phyloP scores from a whole-genome alignment of 2,113 vertebrate species.

The Petrocephalus zakoni region DNA sequence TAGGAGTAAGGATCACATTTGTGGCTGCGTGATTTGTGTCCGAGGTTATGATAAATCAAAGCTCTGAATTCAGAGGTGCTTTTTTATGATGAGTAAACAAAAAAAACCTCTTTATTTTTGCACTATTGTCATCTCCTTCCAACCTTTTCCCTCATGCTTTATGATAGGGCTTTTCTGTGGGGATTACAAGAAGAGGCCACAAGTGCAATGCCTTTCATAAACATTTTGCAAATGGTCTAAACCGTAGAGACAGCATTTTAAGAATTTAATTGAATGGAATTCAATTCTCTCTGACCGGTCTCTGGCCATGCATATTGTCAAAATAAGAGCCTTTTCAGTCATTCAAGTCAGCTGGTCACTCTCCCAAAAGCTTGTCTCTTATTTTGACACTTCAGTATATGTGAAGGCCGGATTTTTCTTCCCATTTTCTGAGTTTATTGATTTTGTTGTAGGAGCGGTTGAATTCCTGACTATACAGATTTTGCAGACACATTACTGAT shows the following conservation, averaged over 20 bases:
- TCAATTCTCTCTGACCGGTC: no score
- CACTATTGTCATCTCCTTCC: not conserved
- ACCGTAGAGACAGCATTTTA: not conserved
- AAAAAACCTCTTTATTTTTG: constrained; percentile 1
- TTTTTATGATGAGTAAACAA: not conserved
- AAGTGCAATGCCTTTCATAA: constrained; percentile 38
- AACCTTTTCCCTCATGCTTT: constrained; percentile 2
- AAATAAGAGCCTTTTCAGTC: not conserved
- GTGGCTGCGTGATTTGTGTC: not conserved
- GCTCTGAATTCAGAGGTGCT: constrained; percentile 1
- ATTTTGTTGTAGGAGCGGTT: not conserved
- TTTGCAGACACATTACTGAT: not conserved
- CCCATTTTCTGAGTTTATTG: not conserved
- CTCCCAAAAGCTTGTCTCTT: not conserved
- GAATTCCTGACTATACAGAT: not conserved
- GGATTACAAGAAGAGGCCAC: constrained; percentile 30
- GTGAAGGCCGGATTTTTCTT: not conserved
- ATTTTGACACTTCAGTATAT: not conserved
- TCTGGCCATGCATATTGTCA: not conserved
- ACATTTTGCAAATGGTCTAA: not conserved
- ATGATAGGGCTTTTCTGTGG: constrained; percentile 10
- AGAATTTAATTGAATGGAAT: not conserved
- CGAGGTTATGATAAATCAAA: not conserved
- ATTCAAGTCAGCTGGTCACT: not conserved
- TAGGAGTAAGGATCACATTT: not conserved